Percentiles rank a stretch among this genome's conserved stretches.
Conservation (phyloP, 2,113 vertebrate species). For the Calypte anna region DNA sequence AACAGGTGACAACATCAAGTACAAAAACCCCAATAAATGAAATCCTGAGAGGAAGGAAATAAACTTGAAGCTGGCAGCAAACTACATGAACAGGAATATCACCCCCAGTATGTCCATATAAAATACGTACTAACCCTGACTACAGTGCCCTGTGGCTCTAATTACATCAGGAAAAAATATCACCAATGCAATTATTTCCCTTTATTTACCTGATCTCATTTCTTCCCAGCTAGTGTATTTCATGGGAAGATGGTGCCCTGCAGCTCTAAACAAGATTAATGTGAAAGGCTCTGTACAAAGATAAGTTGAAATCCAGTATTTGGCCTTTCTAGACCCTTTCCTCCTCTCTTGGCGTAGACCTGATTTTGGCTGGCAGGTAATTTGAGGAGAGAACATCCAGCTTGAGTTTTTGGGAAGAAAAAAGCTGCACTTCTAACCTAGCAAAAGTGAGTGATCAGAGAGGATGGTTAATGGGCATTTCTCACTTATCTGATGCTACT, state of each 20-base stretch:
- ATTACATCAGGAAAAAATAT: not conserved
- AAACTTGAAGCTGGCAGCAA: not conserved
- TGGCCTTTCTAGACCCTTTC: not conserved
- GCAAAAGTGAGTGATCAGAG: not conserved
- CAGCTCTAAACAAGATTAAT: not conserved
- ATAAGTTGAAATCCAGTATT: not conserved
- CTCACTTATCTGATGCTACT: not conserved
- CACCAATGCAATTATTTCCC: not conserved
- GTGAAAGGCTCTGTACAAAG: not conserved
- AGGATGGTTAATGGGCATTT: not conserved
- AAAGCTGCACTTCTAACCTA: not conserved
- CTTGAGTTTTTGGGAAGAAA: not conserved
- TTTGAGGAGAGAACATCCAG: not conserved
- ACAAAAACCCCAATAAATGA: not conserved
- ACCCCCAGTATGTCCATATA: not conserved
- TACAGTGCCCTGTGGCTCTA: constrained; percentile 14
- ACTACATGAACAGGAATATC: not conserved
- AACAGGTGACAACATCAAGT: not conserved
- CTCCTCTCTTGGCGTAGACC: not conserved
- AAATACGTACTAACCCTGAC: not conserved
- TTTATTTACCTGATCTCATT: not conserved
- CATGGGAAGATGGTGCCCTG: not conserved
- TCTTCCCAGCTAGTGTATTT: not conserved
- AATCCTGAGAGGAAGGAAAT: not conserved
- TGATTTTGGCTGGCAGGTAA: not conserved